A percentile compares a stretch with the other conserved stretches of the same genome.
These are phyloP conservation scores for Falcaria lacertinaria DNA, from an alignment of 2,888 invertebrate genomes.

Conservation along the genomic window DNA sequence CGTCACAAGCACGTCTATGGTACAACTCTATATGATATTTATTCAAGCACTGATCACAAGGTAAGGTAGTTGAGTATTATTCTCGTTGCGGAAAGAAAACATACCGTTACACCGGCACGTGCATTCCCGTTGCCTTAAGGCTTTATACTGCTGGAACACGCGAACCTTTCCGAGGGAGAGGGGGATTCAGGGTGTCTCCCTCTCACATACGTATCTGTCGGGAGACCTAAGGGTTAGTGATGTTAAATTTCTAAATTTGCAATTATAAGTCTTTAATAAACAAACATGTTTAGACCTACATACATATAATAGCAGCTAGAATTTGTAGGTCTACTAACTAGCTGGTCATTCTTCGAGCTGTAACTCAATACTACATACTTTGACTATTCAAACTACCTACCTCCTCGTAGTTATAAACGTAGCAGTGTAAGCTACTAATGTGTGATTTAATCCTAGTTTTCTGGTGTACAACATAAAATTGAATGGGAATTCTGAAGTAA, in stretches of 20 bases:
- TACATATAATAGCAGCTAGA: too few species aligned
- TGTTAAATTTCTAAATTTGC: conserved; percentile 38
- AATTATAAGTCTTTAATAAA: conserved; percentile 49
- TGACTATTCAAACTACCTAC: too few species aligned
- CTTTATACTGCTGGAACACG: conserved; percentile 27
- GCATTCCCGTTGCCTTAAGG: conserved; percentile 18
- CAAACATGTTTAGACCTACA: conserved; percentile 24
- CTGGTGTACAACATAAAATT: too few species aligned
- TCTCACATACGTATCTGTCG: conserved; percentile 12
- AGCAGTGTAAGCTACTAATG: too few species aligned
- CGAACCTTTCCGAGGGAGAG: conserved; percentile 6
- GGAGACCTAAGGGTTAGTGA: conserved; percentile 25
- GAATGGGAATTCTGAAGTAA: too few species aligned
- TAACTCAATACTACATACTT: too few species aligned
- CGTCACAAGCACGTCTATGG: background rate
- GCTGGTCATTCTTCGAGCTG: too few species aligned
- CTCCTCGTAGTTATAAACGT: too few species aligned
- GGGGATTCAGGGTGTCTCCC: conserved; percentile 18
- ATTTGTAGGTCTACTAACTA: too few species aligned
- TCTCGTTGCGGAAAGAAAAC: background rate
- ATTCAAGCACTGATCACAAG: background rate
- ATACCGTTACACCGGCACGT: conserved; percentile 17
- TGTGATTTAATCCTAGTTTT: too few species aligned
- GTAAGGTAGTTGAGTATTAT: background rate
- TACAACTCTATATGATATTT: background rate